A percentile compares a stretch with the other conserved stretches of the same genome.
phyloP scores from a whole-genome alignment of 2,113 vertebrate genomes.

The Syrrhaptes paradoxus region DNA sequence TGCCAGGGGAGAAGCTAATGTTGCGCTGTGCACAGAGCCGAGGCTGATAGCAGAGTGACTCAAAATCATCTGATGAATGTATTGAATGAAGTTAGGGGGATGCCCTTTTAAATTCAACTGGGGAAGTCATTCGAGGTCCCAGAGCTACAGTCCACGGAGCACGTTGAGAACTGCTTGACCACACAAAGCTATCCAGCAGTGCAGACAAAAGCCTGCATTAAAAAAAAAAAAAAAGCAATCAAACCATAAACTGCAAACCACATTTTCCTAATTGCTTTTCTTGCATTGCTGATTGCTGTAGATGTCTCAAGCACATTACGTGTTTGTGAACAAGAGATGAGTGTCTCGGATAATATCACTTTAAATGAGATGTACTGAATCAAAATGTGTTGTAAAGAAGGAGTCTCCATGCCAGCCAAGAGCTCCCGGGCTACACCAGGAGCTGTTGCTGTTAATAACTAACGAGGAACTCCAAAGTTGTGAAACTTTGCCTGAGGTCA shows the following conservation, averaged over 20 bases:
- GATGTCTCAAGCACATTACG: not conserved
- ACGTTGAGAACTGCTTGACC: not conserved
- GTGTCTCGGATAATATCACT: not conserved
- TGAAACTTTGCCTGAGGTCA: not conserved
- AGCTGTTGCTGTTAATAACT: not conserved
- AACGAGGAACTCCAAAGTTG: not conserved
- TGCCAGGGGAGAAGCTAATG: not conserved
- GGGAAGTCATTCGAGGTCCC: not conserved
- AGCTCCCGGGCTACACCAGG: not conserved
- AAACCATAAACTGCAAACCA: slow-evolving; percentile 13
- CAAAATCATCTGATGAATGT: not conserved
- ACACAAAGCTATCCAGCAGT: not conserved
- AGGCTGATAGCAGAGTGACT: not conserved
- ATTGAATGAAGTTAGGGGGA: not conserved
- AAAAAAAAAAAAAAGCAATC: not conserved
- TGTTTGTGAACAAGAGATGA: not conserved
- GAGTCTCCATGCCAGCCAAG: not conserved
- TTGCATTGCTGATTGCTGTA: slow-evolving; percentile 8
- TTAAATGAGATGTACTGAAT: not conserved
- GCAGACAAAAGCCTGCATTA: not conserved
- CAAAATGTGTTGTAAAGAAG: not conserved
- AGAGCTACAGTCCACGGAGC: not conserved
- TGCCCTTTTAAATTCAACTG: not conserved
- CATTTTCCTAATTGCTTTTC: slow-evolving; percentile 50
- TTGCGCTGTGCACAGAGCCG: not conserved